phyloP scores from a whole-genome alignment of 2,797 vertebrate genomes.

The Sebastiscus tertius region DNA sequence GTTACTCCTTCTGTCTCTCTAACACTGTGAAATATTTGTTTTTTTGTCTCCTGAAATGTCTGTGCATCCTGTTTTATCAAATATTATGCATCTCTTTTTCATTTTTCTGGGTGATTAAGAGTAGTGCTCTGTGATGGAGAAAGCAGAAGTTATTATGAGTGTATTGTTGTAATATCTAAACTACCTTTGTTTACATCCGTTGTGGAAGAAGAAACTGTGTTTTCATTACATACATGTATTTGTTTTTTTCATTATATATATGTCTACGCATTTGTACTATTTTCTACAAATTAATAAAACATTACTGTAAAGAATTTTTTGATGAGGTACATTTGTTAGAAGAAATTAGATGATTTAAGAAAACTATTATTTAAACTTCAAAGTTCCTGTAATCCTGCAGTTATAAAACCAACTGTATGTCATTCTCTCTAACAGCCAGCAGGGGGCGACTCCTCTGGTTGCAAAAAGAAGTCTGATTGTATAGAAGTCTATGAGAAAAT shows the following conservation, averaged over 20 bases:
- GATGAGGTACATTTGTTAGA: neutral
- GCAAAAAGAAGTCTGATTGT: too few species aligned
- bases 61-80: constrained; percentile 19
- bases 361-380: neutral
- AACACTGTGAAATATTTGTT: constrained; percentile 36
- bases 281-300: constrained; percentile 66
- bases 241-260: constrained; percentile 8
- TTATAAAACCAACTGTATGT: neutral
- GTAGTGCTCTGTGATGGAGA: neutral
- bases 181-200: constrained; percentile 39
- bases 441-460: neutral
- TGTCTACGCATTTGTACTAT: constrained; percentile 48
- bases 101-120: constrained; percentile 10
- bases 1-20: constrained; percentile 3
- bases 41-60: constrained; percentile 6
- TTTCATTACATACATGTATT: constrained; percentile 13
- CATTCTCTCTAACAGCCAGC: neutral
- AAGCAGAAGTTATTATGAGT: constrained; percentile 12
- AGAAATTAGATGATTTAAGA: neutral
- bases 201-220: constrained; percentile 22
- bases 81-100: constrained; percentile 5
- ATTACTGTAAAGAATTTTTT: constrained; percentile 21
- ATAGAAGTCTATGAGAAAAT: too few species aligned
- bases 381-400: neutral
- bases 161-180: constrained; percentile 49